These are phyloP conservation scores for Pseudomugil tenellus DNA, from an alignment of 2,797 vertebrate species.

Conservation along the genomic window DNA sequence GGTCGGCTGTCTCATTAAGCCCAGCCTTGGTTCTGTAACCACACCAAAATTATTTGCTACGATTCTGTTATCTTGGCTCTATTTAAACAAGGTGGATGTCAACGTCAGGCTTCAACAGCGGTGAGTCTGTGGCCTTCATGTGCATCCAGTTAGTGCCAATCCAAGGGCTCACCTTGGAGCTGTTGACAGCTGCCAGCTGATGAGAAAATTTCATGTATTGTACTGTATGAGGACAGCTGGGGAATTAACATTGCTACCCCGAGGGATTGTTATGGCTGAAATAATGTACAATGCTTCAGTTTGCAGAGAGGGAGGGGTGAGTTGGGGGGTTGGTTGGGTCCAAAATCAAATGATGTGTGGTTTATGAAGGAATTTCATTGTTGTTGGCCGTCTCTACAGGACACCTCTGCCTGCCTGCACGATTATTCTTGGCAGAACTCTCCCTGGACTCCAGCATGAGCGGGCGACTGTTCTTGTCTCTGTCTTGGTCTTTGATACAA, in stretches of 20 bases:
- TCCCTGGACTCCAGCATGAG: conserved; percentile 60
- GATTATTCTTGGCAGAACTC: conserved; percentile 66
- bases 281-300: conserved; percentile 28
- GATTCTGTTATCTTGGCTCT: conserved; percentile 6
- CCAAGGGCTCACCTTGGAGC: conserved; percentile 41
- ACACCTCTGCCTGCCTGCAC: conserved; percentile 61
- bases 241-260: conserved; percentile 22
- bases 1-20: neutral
- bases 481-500: conserved; percentile 57
- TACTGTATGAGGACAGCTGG: conserved; percentile 26
- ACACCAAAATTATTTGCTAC: conserved; percentile 3
- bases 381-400: conserved; percentile 21
- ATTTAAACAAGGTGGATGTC: conserved; percentile 2
- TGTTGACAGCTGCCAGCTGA: conserved; percentile 41
- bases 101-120: conserved; percentile 19
- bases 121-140: conserved; percentile 32
- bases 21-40: conserved; percentile 6
- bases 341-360: conserved; percentile 24
- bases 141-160: conserved; percentile 42
- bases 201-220: conserved; percentile 21
- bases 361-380: conserved; percentile 66
- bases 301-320: neutral
- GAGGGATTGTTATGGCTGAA: conserved; percentile 32
- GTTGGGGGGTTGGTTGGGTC: neutral
- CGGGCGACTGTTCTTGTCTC: conserved; percentile 59